phyloP scores from a whole-genome alignment of 2,113 vertebrate species.

The Pyrgilauda ruficollis region DNA sequence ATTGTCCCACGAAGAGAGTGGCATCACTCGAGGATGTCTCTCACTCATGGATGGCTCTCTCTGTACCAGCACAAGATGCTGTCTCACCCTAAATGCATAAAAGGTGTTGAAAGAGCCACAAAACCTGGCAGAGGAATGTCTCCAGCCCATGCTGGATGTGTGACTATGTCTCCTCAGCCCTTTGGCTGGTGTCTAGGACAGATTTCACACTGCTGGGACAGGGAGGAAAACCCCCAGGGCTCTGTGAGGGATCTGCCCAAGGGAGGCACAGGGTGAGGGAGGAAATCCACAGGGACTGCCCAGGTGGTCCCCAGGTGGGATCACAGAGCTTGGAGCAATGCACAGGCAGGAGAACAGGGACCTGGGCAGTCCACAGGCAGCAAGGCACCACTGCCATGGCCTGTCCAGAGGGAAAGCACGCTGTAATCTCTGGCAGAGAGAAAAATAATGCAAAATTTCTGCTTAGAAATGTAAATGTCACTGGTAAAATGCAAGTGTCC shows the following conservation, averaged over 20 bases:
- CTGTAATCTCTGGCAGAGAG: background rate
- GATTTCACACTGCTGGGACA: background rate
- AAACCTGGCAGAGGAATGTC: background rate
- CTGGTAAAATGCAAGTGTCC: slow-evolving; percentile 38
- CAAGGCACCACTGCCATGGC: fast-evolving
- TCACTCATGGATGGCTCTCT: too few species aligned
- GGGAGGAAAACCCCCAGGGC: background rate
- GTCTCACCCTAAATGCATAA: background rate
- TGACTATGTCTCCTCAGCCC: background rate
- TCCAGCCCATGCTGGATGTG: too few species aligned
- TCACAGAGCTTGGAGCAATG: background rate
- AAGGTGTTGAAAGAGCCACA: background rate
- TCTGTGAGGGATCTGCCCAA: background rate
- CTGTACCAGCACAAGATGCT: background rate
- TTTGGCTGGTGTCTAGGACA: background rate
- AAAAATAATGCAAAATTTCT: background rate
- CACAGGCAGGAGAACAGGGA: background rate
- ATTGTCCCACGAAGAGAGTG: background rate
- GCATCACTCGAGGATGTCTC: background rate
- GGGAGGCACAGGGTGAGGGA: background rate
- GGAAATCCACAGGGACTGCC: background rate
- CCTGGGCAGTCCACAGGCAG: background rate
- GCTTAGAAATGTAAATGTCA: background rate
- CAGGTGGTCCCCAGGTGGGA: background rate
- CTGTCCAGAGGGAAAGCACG: background rate